Conservation (phyloP, 2,113 vertebrate genomes). For the Ptyas mucosa region DNA sequence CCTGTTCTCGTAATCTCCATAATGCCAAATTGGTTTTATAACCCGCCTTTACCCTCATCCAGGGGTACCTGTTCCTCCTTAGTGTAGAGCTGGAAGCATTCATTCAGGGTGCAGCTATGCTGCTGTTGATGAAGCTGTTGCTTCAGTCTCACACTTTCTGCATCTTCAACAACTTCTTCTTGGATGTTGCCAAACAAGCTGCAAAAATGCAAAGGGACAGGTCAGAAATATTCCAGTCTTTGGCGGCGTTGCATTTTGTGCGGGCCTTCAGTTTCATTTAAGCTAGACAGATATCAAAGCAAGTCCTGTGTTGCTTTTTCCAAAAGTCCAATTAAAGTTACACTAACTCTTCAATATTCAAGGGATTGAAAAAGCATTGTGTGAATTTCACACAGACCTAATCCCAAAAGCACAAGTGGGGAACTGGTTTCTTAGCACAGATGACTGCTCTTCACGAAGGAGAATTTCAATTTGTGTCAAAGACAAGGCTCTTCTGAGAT, state of each 20-base stretch:
- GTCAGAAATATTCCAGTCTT: neutral
- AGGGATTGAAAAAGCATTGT: neutral
- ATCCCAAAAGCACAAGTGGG: neutral
- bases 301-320: neutral
- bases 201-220: neutral
- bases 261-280: neutral
- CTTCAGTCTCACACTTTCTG: slow-evolving; percentile 81
- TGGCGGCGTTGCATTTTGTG: neutral
- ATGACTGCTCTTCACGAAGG: neutral
- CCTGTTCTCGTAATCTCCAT: neutral
- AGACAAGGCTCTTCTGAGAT: neutral
- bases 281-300: neutral
- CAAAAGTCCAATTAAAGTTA: neutral
- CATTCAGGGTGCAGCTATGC: slow-evolving; percentile 87
- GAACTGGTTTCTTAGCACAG: neutral
- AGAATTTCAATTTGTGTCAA: neutral
- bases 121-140: slow-evolving; percentile 87
- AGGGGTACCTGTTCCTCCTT: slow-evolving; percentile 93
- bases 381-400: neutral
- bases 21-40: neutral
- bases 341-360: neutral
- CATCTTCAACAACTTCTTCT: slow-evolving; percentile 87
- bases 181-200: slow-evolving; percentile 89
- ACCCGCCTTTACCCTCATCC: too few relatives aligned
- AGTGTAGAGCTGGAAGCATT: slow-evolving; percentile 97